Evolutionary conservation across 2,797 vertebrate genomes (phyloP).

Genomic region (Remorina albescens): DNA sequence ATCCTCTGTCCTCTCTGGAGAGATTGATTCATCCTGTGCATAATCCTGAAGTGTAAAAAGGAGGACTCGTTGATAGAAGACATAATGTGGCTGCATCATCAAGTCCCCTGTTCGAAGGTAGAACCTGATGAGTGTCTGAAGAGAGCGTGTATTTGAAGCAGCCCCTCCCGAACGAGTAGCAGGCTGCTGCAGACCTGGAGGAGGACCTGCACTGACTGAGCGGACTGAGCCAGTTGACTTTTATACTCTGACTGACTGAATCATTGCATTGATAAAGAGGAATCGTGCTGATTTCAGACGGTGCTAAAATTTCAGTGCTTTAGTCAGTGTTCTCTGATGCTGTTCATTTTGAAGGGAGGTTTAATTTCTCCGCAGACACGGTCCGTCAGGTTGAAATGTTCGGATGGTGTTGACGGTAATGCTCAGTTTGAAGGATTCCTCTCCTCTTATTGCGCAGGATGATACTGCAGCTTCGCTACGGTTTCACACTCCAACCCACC

Average conservation of each 20-base stretch:
- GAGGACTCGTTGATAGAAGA: not conserved
- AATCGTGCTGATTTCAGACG: conserved; percentile 27
- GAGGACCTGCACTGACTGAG: conserved; percentile 23
- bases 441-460: conserved; percentile 92
- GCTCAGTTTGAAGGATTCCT: conserved; percentile 55
- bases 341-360: not conserved
- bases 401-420: conserved; percentile 30
- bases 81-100: not conserved
- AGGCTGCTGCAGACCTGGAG: conserved; percentile 17
- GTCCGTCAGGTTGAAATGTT: not conserved
- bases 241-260: conserved; percentile 30
- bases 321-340: not conserved
- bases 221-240: conserved; percentile 51
- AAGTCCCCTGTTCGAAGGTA: not conserved
- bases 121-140: not conserved
- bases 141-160: not conserved
- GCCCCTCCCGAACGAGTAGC: conserved; percentile 26
- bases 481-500: conserved; percentile 93
- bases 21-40: not conserved
- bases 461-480: conserved; percentile 93
- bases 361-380: not conserved
- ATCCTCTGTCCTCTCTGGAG: not conserved
- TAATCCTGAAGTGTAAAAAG: not conserved
- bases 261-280: conserved; percentile 40
- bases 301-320: not conserved